Conservation (phyloP, 2,113 vertebrate genomes). For the Saguinus midas region DNA sequence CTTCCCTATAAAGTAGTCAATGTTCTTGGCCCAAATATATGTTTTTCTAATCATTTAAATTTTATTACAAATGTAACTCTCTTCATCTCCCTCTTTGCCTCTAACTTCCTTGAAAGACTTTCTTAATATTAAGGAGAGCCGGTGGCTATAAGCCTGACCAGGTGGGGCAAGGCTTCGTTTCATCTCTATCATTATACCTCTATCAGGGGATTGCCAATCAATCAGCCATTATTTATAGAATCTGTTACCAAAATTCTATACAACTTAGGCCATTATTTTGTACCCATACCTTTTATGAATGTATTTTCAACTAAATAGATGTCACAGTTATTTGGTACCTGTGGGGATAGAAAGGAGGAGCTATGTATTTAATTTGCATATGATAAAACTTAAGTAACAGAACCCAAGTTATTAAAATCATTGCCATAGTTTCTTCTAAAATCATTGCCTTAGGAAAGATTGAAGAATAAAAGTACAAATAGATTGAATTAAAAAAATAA, state of each 20-base stretch:
- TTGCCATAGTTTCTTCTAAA: not conserved
- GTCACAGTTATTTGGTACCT: not conserved
- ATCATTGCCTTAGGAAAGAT: not conserved
- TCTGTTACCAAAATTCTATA: not conserved
- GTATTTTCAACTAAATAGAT: not conserved
- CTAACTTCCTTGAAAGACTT: not conserved
- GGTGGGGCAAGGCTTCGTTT: not conserved
- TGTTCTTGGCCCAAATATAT: not conserved
- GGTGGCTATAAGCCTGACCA: not conserved
- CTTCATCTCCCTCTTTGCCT: not conserved
- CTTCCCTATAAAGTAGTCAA: not conserved
- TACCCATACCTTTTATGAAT: not conserved
- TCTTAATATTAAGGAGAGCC: not conserved
- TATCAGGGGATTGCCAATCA: not conserved
- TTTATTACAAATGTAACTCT: not conserved
- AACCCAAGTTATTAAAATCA: not conserved
- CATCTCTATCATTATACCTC: not conserved
- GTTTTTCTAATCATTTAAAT: not conserved
- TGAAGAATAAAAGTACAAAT: not conserved
- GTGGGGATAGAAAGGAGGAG: not conserved
- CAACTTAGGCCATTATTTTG: not conserved
- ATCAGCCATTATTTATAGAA: not conserved
- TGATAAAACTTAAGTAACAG: not conserved
- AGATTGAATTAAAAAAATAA: not conserved
- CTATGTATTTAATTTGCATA: not conserved